These are phyloP conservation scores for Troides helena DNA, from an alignment of 2,888 invertebrate species.

Conservation along the genomic window DNA sequence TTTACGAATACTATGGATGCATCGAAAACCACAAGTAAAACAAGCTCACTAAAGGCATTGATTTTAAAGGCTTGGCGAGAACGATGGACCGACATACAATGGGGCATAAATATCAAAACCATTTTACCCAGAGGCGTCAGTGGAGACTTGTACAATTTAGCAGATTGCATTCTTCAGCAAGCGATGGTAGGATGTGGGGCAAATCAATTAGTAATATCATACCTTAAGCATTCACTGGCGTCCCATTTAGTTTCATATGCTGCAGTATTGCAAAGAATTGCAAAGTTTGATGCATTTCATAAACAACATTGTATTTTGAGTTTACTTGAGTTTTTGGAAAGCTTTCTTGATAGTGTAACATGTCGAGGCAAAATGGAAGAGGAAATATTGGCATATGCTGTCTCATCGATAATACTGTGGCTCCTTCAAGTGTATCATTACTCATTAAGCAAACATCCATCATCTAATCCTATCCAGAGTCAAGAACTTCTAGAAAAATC, in stretches of 20 bases:
- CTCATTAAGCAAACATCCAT: slow-evolving; percentile 70
- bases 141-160: slow-evolving; percentile 95
- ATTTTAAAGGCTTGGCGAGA: slow-evolving; percentile 95
- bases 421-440: slow-evolving; percentile 86
- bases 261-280: slow-evolving; percentile 92
- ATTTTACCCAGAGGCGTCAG: slow-evolving; percentile 93
- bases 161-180: slow-evolving; percentile 96
- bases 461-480: slow-evolving; percentile 72
- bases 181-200: slow-evolving; percentile 96
- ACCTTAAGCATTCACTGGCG: slow-evolving; percentile 94
- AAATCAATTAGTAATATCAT: slow-evolving; percentile 93
- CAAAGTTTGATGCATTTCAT: slow-evolving; percentile 92
- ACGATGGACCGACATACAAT: slow-evolving; percentile 96
- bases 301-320: slow-evolving; percentile 94
- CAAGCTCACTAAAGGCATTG: slow-evolving; percentile 88
- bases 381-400: slow-evolving; percentile 88
- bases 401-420: slow-evolving; percentile 91
- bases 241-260: slow-evolving; percentile 95
- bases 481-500: slow-evolving; percentile 86
- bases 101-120: slow-evolving; percentile 98
- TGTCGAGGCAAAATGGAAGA: slow-evolving; percentile 93
- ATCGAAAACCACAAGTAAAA: slow-evolving; percentile 90
- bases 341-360: slow-evolving; percentile 81
- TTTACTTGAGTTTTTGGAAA: slow-evolving; percentile 91
- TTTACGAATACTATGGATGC: slow-evolving; percentile 81